Evolutionary conservation across 2,113 vertebrate species (phyloP).

Genomic region (Syngnathoides biaculeatus): DNA sequence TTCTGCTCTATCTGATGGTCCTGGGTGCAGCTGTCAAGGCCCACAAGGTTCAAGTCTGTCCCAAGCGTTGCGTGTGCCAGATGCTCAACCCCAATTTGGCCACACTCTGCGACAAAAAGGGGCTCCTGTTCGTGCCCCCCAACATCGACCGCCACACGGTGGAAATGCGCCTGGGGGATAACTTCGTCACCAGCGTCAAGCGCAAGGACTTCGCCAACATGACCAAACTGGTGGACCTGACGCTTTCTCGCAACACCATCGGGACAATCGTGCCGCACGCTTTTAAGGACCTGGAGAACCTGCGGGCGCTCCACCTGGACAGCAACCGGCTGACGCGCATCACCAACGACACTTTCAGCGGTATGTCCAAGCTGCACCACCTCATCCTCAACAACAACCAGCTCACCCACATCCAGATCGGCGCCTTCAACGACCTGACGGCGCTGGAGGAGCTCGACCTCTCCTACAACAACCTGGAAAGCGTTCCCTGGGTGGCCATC

Average conservation of each 20-base stretch:
- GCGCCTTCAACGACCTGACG: constrained; percentile 92
- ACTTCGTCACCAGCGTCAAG: constrained; percentile 95
- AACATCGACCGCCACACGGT: constrained; percentile 97
- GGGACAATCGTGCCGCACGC: constrained; percentile 90
- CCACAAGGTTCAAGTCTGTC: constrained; percentile 96
- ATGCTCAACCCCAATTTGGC: constrained; percentile 95
- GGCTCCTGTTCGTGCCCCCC: constrained; percentile 94
- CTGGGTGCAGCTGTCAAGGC: constrained; percentile 85
- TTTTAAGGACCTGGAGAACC: constrained; percentile 92
- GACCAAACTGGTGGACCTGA: constrained; percentile 97
- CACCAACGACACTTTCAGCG: constrained; percentile 95
- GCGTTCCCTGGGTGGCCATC: constrained; percentile 93
- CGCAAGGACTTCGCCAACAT: constrained; percentile 97
- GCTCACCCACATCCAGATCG: constrained; percentile 88
- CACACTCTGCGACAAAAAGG: constrained; percentile 97
- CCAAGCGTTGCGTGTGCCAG: constrained; percentile 96
- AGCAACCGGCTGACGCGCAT: constrained; percentile 95
- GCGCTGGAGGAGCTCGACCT: constrained; percentile 95
- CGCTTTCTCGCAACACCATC: constrained; percentile 95
- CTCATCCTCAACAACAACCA: constrained; percentile 99
- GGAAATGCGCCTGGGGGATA: constrained; percentile 93
- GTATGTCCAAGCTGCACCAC: constrained; percentile 97
- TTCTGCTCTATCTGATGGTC: constrained; percentile 90
- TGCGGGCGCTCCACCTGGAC: constrained; percentile 93
- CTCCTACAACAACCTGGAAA: constrained; percentile 96